A percentile compares a stretch with the other conserved stretches of the same genome.
Conservation (phyloP, 1,140 invertebrate genomes). For the Drosophila lacteicornis region DNA sequence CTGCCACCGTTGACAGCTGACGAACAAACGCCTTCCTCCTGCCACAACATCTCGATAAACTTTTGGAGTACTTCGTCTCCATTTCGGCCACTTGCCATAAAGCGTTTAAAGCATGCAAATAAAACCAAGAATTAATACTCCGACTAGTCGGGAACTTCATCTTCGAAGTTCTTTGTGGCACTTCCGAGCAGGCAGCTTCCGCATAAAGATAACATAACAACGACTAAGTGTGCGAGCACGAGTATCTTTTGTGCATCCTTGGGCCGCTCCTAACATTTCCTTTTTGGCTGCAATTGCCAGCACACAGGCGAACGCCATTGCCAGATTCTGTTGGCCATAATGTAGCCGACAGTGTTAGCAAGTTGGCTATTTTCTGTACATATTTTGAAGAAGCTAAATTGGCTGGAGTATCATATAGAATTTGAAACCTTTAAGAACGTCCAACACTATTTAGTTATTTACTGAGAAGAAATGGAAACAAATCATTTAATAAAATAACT, state of each 20-base stretch:
- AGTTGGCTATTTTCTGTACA: neutral
- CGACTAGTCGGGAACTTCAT: constrained; percentile 49
- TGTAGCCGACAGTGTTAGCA: constrained; percentile 4
- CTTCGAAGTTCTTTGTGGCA: constrained; percentile 62
- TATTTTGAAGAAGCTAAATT: too few relatives aligned
- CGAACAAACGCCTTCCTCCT: constrained; percentile 31
- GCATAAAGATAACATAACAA: constrained; percentile 67
- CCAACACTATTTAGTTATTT: too few relatives aligned
- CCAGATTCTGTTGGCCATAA: constrained; percentile 30
- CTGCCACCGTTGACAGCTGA: constrained; percentile 59
- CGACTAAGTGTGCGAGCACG: constrained; percentile 32
- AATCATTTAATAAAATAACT: neutral
- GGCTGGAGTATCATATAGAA: too few relatives aligned
- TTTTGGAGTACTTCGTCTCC: constrained; percentile 39
- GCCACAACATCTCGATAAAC: constrained; percentile 51
- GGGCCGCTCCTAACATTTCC: constrained; percentile 49
- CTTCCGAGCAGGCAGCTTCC: constrained; percentile 71
- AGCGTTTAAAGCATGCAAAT: constrained; percentile 56
- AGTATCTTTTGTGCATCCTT: constrained; percentile 55
- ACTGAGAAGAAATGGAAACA: too few relatives aligned
- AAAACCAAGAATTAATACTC: constrained; percentile 49
- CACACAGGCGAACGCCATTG: constrained; percentile 30
- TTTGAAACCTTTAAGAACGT: too few relatives aligned
- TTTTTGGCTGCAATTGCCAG: constrained; percentile 52
- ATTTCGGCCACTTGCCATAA: constrained; percentile 51